Evolutionary conservation across 2,888 invertebrate species (phyloP), one percentile per base, ranked within the genome.

Genomic region (Matsumyia berberina): DNA sequence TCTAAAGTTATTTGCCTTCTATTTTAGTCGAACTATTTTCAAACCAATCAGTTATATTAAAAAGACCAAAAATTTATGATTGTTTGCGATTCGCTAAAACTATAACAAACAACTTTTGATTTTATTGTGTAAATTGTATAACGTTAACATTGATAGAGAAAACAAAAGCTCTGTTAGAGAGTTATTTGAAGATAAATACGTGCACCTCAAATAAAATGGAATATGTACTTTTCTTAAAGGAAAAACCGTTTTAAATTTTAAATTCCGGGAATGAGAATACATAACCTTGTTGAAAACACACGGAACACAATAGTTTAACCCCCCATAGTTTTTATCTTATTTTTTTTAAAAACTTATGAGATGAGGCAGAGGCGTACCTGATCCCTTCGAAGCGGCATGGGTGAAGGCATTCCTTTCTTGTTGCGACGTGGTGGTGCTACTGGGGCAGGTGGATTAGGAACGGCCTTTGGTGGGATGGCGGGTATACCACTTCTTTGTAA

Each of bases 381-480:
- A 89, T 90, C 91, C 90, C 91, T 91, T 88, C 93, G 92, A 67
- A 90, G 89, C 83, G 93, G 92, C 77, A 91, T 87, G 39, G 92
- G 92, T 73, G 93, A 93, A 70, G 93, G 92, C 67, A 94, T 87
- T 88, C 94, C 92, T 88, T 94, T 93, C 89, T 93, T 94, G 89
- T 94, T 89, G 88, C 94, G 92, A 89, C 94, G 90, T 87, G 94
- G 92, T 89, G 96, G 96, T 44, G 96, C 95, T 42, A 95, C 93
- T 3, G 93, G 93, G 15, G 92, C 91, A 33, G 92, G 88, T 7
- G 88, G 87, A 7, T 87, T 89, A 8, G 87, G 86, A 7, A 87
- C 66, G 2, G 88, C 85, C 91, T 95, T 95, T 0, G 95, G 95
- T 12, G 95, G 95, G 87, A 95, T 91, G 0, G 95, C 95, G 8